Evolutionary conservation across 2,113 vertebrate species (phyloP), one percentile per base, ranked within the genome.

Genomic region (Pelobates fuscus): DNA sequence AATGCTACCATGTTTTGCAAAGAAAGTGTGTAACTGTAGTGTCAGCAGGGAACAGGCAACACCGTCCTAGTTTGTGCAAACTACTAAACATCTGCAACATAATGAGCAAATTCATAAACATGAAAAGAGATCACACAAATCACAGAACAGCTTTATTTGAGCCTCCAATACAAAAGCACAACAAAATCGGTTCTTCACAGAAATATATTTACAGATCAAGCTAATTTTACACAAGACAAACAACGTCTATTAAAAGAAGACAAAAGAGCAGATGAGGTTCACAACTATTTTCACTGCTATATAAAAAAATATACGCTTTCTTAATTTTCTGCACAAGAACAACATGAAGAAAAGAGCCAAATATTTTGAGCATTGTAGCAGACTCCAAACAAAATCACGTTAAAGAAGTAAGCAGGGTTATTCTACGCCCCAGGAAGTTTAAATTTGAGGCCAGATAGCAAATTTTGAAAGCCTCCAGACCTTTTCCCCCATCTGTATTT

Each of bases 231-330:
- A 67, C 72, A 67, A 25, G 27, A 61, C 23, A 58, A 37, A 5
- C 24, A 75, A 32, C 52, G 58, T 67, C 26, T 57, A 65, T 29
- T 24, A 52, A 66, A 66, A 46, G 20, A 46, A 73, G 41, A 10
- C 3, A 11, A 25, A 57, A 14, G 8, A 37, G 11, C 24, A 61
- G 23, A 27, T n/a, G 26, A 15, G 11, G 14, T 69, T 3, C 55
- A 70, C 68, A 20, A 43, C 55, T 41, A 43, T 44, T 70, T 60
- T 65, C 30, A 74, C 71, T 44, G 71, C 71, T 66, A 74, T 74
- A 74, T 74, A 77, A 77, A 75, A n/a, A 77, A 77, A 76, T 76
- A 76, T 67, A 64, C 52, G 32, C 57, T 24, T 30, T 76, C 37
- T 76, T 66, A 52, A 64, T 65, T 49, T 11, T 60, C 27, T 77